Percentiles rank a stretch among this genome's conserved stretches.
These are phyloP conservation scores for Danio rerio DNA, from an alignment of 2,113 vertebrate genomes.

Conservation along the genomic window DNA sequence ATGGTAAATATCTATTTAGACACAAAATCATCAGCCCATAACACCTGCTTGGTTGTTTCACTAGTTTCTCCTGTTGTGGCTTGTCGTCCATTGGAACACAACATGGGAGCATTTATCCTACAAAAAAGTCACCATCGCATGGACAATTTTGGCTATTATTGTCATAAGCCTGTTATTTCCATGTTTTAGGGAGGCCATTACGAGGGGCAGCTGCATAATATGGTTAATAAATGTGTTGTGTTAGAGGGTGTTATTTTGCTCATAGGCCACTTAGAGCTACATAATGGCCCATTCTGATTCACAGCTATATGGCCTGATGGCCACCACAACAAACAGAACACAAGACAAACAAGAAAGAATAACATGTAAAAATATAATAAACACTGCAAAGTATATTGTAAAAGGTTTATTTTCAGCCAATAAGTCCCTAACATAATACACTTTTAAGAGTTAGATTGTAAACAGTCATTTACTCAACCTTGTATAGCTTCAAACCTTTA, in stretches of 20 bases:
- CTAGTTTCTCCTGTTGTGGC: background rate
- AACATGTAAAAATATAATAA: background rate
- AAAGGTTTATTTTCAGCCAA: background rate
- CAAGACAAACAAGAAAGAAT: background rate
- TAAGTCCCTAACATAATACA: background rate
- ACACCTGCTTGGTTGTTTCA: background rate
- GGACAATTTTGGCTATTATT: slow-evolving; percentile 20
- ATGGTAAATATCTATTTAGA: background rate
- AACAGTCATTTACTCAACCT: too few relatives aligned
- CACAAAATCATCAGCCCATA: background rate
- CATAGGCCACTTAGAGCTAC: slow-evolving; percentile 14
- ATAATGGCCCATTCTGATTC: slow-evolving; percentile 29
- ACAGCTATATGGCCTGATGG: background rate
- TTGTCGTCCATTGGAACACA: background rate
- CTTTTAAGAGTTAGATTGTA: background rate
- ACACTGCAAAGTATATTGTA: background rate
- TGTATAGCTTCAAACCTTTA: too few relatives aligned
- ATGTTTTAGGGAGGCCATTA: slow-evolving; percentile 31
- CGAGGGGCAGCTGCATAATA: background rate
- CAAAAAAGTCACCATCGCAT: slow-evolving; percentile 2
- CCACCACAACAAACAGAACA: background rate
- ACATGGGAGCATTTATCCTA: background rate
- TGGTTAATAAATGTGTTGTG: slow-evolving; percentile 9
- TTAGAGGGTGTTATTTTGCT: slow-evolving; percentile 44
- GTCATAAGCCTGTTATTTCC: slow-evolving; percentile 21